Percentiles rank a stretch among this genome's conserved stretches.
Conservation (phyloP, 2,113 vertebrate genomes). For the Nothobranchius furzeri region DNA sequence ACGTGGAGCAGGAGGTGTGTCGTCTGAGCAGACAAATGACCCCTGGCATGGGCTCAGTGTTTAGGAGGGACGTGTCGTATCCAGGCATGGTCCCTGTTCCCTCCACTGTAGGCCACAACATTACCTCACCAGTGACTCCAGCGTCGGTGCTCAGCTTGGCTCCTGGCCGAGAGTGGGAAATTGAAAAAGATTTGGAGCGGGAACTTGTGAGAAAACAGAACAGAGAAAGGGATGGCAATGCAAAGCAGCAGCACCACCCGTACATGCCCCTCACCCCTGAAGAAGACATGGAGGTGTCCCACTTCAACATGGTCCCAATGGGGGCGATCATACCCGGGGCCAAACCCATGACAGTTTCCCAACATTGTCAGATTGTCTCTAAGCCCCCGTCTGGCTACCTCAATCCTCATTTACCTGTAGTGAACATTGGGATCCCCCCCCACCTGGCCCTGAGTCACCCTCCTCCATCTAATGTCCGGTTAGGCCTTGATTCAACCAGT, state of each 20-base stretch:
- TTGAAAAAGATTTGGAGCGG: conserved; percentile 65
- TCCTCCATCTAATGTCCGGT: conserved; percentile 68
- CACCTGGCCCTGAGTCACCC: conserved; percentile 74
- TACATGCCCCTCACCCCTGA: conserved; percentile 78
- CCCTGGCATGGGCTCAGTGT: conserved; percentile 49
- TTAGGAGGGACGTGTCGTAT: conserved; percentile 62
- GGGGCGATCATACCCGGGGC: conserved; percentile 63
- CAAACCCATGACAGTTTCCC: conserved; percentile 70
- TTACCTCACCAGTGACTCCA: conserved; percentile 64
- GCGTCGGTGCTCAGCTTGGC: conserved; percentile 68
- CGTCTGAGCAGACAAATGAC: conserved; percentile 80
- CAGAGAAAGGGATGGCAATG: conserved; percentile 59
- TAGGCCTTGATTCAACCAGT: conserved; percentile 72
- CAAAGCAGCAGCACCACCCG: conserved; percentile 59
- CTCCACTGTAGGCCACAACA: conserved; percentile 67
- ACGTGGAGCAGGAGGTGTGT: conserved; percentile 82
- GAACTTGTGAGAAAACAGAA: conserved; percentile 65
- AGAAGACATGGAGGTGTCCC: conserved; percentile 83
- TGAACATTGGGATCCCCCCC: conserved; percentile 73
- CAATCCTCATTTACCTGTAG: conserved; percentile 75
- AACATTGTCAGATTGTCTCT: conserved; percentile 79
- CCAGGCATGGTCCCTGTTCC: conserved; percentile 60
- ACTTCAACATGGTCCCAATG: conserved; percentile 77
- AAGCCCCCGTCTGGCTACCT: conserved; percentile 80
- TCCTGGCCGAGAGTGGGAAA: conserved; percentile 65